Base-by-base conservation (phyloP, 2,113 vertebrate genomes). In the Pipa parva region DNA sequence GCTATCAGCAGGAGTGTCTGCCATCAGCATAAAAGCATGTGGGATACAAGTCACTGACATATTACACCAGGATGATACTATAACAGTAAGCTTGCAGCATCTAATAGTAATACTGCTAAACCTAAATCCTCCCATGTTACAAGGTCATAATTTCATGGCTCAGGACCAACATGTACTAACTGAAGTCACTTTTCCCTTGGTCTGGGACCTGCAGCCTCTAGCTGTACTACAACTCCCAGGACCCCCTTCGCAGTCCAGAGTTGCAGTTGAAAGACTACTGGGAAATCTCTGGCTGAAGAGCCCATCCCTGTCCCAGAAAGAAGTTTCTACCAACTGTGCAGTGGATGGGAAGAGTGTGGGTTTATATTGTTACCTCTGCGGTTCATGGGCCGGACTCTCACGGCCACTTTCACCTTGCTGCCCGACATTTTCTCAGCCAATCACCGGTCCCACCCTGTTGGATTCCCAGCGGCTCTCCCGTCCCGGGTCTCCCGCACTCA, bases 311-410 rank as follows among this genome's bases (percentile, higher is more conserved):
- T 36, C 33, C 33, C 2, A 36, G 33, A 36, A 36, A 36, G 33
- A 36, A 42, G 11, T 42, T 42, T 42, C 39, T 15, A 42, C 6
- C 7, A 3, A 15, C 39, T 42, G 3, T 15, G 5, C 2, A 42
- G 39, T 13, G 2, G 39, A 42, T 11, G 1, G 13, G n/a, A 42
- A 15, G 13, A 3, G 7, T 11, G 33, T 11, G 15, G 33, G 33
- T 17, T 15, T 13, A 42, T n/a, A n/a, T n/a, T 68, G 83, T 93
- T 83, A 97, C 95, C 95, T 89, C 95, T 90, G 71, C 90, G 87
- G 90, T 95, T 98, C 94, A 97, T 89, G 72, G 95, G 95, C 84
- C 94, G 94, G 77, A 97, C 94, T 79, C 95, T 88, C 81, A 98
- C 95, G 51, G 95, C 95, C 74, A 98, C 95, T 91, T 95, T 95